These are phyloP conservation scores for Chymomyza costata DNA, from an alignment of 1,140 invertebrate genomes.

Conservation along the genomic window DNA sequence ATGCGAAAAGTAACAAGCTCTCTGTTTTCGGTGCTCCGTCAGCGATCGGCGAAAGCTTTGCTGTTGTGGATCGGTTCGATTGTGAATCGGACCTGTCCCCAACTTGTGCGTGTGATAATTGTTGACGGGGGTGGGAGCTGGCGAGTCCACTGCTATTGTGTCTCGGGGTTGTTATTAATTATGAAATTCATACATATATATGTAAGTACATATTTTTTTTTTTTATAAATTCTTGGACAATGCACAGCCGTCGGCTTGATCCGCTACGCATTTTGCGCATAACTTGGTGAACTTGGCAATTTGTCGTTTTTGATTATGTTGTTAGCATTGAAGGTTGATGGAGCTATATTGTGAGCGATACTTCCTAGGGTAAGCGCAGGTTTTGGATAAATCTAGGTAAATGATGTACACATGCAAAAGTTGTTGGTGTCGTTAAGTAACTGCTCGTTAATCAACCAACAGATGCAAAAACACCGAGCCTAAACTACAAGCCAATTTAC, in stretches of 20 bases:
- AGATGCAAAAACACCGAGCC: slow-evolving; percentile 1
- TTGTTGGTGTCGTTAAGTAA: slow-evolving; percentile 1
- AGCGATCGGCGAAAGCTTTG: no score
- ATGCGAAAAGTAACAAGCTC: slow-evolving; percentile 10
- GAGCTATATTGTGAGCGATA: not conserved
- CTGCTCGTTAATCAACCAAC: not conserved
- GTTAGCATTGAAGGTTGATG: slow-evolving; percentile 26
- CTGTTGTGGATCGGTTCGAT: no score
- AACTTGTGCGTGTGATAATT: slow-evolving; percentile 28
- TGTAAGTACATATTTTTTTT: slow-evolving; percentile 3
- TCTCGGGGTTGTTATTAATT: slow-evolving; percentile 26
- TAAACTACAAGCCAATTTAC: no score
- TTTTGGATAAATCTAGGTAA: not conserved
- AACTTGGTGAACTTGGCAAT: slow-evolving; percentile 21
- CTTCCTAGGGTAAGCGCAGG: not conserved
- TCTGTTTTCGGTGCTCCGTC: no score
- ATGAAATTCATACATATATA: slow-evolving; percentile 45
- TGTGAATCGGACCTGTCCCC: slow-evolving; percentile 4
- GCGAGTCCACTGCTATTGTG: slow-evolving; percentile 2
- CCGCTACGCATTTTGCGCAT: slow-evolving; percentile 33
- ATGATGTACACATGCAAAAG: not conserved
- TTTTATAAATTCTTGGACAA: no score
- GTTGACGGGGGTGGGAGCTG: slow-evolving; percentile 11
- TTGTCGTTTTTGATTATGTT: slow-evolving; percentile 39
- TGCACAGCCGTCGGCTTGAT: slow-evolving; percentile 25